Evolutionary conservation across 2,888 invertebrate genomes (phyloP), one percentile per base, ranked within the genome.

Genomic region (Tenthredo amoena): DNA sequence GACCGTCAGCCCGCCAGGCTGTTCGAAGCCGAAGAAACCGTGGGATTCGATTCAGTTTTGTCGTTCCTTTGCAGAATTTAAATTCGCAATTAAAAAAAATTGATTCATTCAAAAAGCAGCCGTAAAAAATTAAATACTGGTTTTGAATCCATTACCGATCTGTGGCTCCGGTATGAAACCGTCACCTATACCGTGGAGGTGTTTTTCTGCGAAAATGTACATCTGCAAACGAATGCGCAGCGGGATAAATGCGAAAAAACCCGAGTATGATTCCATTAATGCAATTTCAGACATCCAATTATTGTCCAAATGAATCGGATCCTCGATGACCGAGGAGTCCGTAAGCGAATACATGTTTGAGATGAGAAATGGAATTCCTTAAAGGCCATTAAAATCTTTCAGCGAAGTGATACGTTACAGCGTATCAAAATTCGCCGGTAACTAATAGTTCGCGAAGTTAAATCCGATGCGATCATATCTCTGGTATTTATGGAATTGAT

Each of bases 251-350:
- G 12, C 31, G 31, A 68, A 68, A 68, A 34, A 68, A 68, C 0
- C 58, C 68, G 68, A 4, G 12, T 68, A 68, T 68, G 26, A 68
- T 68, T 68, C 15, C 68, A 68, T 31, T 15, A 68, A 68, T 68
- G 68, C 68, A 68, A 68, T 68, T 68, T 62, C 26, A 21, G 9
- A 68, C 68, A 3, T 15, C 15, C 6, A 68, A 68, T 68, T 34
- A 68, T 68, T 68, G 6, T 10, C 5, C 3, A 68, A 68, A 31
- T 31, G 68, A 68, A 68, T 68, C 31, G 68, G 10, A 68, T 34
- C 68, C 68, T 26, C 6, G 26, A 68, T 68, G 68, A 68, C 68
- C 68, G 18, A 15, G 68, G 12, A 31, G 26, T 68, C 68, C 10
- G 7, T 5, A 0, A 31, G 15, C 10, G 18, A 68, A 68, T 68